A percentile compares a stretch with the other conserved stretches of the same genome.
Evolutionary conservation across 2,113 vertebrate species (phyloP).

Genomic region (Ardeotis arabs): DNA sequence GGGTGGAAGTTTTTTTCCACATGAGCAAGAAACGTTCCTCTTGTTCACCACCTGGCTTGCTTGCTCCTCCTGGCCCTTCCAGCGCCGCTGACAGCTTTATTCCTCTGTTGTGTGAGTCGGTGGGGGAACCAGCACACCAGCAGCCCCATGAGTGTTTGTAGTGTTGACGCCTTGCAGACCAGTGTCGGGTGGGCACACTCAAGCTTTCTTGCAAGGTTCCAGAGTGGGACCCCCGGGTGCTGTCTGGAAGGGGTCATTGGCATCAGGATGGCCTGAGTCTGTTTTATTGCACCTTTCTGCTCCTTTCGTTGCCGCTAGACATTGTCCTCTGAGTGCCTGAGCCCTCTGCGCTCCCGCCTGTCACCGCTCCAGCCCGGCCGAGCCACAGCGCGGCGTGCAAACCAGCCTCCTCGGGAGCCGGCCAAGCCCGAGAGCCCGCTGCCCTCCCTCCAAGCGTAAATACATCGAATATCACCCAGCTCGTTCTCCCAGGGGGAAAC

Average conservation of each 20-base stretch:
- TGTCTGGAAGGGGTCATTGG: neutral
- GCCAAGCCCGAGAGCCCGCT: neutral
- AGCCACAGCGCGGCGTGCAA: neutral
- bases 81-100: neutral
- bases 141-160: neutral
- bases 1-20: neutral
- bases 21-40: neutral
- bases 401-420: neutral
- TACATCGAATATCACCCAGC: neutral
- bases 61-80: neutral
- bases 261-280: neutral
- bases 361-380: neutral
- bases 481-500: neutral
- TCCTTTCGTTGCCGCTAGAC: neutral
- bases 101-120: neutral
- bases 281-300: neutral
- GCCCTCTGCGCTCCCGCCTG: rapidly evolving
- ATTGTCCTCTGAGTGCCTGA: neutral
- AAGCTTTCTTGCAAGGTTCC: neutral
- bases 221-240: neutral
- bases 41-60: neutral
- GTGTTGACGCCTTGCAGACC: neutral
- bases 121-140: neutral
- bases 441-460: neutral
- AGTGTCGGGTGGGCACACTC: neutral